Evolutionary conservation across 2,888 invertebrate genomes (phyloP), one percentile per base, ranked within the genome.

Genomic region (Idaea biselata): DNA sequence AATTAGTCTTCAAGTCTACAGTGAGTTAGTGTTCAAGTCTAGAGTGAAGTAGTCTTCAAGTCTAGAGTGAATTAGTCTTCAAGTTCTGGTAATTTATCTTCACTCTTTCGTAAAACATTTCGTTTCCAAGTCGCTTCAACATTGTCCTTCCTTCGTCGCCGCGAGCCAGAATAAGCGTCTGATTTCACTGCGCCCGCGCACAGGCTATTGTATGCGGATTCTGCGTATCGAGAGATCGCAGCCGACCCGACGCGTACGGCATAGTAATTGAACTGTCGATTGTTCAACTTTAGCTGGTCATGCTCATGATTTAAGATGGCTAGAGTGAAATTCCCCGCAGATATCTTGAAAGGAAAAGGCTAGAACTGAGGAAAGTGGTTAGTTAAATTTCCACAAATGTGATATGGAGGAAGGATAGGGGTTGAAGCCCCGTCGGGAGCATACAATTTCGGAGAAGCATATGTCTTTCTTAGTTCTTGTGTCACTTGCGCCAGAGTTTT

Each of bases 191-290:
- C 65, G 63, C 44, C 11, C 11, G 16, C 16, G 63, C 66, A 70
- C 64, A 57, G 72, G 63, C 86, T 80, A 88, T 89, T 88, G 88
- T 88, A 81, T 83, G 78, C 82, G 86, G 89, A 89, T 89, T 89
- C 89, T 89, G 89, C 79, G 89, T 89, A 89, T 87, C 86, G 77
- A 81, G 79, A 89, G 89, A 89, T 89, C 87, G 84, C 67, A 60
- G 72, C 64, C 61, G 61, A 44, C 44, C 8, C 14, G 44, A 44
- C 44, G 44, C 44, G 44, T 6, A 11, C 44, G 2, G 44, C 17
- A 55, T 55, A 44, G 44, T 44, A 44, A 44, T 44, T 11, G 44
- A 44, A 4, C 44, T 44, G 44, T 44, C 44, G 44, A 44, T 44
- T 44, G 44, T 44, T 44, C 14, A 44, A 44, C 44, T 44, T 44